phyloP scores from a whole-genome alignment of 2,797 vertebrate genomes.

The Rhabdomys pumilio region DNA sequence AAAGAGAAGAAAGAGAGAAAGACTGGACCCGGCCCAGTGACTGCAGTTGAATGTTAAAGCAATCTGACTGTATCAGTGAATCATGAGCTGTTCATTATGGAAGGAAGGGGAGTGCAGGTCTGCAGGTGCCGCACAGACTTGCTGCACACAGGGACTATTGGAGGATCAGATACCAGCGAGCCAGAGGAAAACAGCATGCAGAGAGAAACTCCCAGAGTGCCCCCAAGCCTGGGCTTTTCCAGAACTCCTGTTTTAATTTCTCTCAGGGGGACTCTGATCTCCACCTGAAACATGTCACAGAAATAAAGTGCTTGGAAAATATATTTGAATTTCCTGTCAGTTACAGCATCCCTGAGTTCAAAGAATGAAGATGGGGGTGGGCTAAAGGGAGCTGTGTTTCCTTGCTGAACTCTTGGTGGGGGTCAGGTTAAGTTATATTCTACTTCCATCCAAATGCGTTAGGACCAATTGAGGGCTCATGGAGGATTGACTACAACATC shows the following conservation, averaged over 20 bases:
- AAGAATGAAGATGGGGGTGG: constrained; percentile 16
- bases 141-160: constrained; percentile 84
- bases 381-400: constrained; percentile 81
- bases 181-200: constrained; percentile 84
- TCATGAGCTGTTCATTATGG: constrained; percentile 74
- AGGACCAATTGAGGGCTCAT: background rate
- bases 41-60: constrained; percentile 69
- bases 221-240: constrained; percentile 86
- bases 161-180: constrained; percentile 82
- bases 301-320: constrained; percentile 83
- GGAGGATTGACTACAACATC: background rate
- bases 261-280: constrained; percentile 83
- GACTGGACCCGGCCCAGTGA: background rate
- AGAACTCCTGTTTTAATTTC: constrained; percentile 84
- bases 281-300: constrained; percentile 74
- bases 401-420: constrained; percentile 63
- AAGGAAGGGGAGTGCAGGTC: constrained; percentile 55
- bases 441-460: background rate
- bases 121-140: constrained; percentile 86
- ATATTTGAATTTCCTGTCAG: constrained; percentile 87
- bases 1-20: constrained; percentile 42
- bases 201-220: constrained; percentile 86
- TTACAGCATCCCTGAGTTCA: constrained; percentile 84
- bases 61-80: constrained; percentile 68
- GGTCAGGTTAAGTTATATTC: background rate